Percentiles rank a stretch among this genome's conserved stretches.
phyloP scores from a whole-genome alignment of 2,797 vertebrate genomes.

The Channallabes apus region DNA sequence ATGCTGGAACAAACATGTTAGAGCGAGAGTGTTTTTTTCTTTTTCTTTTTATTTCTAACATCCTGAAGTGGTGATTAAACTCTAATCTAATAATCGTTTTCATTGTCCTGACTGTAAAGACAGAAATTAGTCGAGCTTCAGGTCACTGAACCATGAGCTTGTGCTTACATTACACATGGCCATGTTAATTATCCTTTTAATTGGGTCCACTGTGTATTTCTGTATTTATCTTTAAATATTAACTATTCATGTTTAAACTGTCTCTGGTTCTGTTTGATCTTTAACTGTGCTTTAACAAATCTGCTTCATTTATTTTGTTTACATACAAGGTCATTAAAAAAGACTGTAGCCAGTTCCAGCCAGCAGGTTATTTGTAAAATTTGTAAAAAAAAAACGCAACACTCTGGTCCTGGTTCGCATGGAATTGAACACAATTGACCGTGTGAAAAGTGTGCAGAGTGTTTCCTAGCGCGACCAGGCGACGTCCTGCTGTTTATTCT shows the following conservation, averaged over 20 bases:
- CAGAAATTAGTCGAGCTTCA: conserved; percentile 7
- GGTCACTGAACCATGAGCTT: conserved; percentile 24
- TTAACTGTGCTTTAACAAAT: not conserved
- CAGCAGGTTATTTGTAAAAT: not conserved
- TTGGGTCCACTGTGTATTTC: not conserved
- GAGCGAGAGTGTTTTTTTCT: not conserved
- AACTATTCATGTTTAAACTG: not conserved
- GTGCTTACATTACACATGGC: not conserved
- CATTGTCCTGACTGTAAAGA: not conserved
- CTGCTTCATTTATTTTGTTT: not conserved
- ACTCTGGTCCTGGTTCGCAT: not conserved
- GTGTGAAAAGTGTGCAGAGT: not conserved
- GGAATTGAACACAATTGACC: not conserved
- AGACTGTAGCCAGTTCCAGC: not conserved
- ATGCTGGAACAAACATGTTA: not conserved
- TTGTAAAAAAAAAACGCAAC: too few species aligned
- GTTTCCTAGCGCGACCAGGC: too few species aligned
- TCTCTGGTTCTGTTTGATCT: not conserved
- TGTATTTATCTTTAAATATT: not conserved
- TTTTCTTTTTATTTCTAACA: not conserved
- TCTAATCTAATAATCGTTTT: conserved; percentile 5
- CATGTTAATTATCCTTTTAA: conserved; percentile 8
- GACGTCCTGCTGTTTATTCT: too few species aligned
- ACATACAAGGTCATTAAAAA: not conserved
- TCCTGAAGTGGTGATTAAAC: not conserved